Conservation (phyloP, 2,888 invertebrate genomes). For the Poecilus cupreus region DNA sequence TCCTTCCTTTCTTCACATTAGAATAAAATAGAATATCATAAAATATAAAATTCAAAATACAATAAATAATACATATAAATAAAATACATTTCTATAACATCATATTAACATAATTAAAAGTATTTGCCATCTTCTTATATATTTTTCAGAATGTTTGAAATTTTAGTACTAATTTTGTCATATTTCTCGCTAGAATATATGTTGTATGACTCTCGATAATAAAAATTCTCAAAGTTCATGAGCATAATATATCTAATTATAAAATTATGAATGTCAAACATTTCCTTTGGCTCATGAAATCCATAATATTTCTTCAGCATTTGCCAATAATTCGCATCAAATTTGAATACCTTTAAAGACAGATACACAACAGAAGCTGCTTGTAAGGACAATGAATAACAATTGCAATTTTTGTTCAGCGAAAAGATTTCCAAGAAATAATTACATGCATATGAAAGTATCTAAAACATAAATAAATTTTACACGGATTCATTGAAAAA, state of each 20-base stretch:
- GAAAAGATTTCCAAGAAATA: not conserved
- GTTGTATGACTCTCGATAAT: not conserved
- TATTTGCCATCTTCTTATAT: not conserved
- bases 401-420: not conserved
- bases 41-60: not conserved
- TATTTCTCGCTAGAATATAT: not conserved
- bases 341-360: not conserved
- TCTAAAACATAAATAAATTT: not conserved
- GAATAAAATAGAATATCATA: not conserved
- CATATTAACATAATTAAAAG: not conserved
- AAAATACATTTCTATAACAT: not conserved
- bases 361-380: not conserved
- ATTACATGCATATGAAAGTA: not conserved
- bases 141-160: no score
- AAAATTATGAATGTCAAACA: not conserved
- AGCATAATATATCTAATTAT: not conserved
- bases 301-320: not conserved
- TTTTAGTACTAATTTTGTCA: not conserved
- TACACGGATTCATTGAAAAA: not conserved
- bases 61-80: not conserved
- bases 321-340: not conserved
- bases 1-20: not conserved
- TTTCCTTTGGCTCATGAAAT: not conserved
- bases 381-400: conserved; percentile 1
- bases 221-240: not conserved